Percentiles rank a stretch among this genome's conserved stretches.
These are phyloP conservation scores for Antennarius striatus DNA, from an alignment of 2,113 vertebrate genomes.

Conservation along the genomic window DNA sequence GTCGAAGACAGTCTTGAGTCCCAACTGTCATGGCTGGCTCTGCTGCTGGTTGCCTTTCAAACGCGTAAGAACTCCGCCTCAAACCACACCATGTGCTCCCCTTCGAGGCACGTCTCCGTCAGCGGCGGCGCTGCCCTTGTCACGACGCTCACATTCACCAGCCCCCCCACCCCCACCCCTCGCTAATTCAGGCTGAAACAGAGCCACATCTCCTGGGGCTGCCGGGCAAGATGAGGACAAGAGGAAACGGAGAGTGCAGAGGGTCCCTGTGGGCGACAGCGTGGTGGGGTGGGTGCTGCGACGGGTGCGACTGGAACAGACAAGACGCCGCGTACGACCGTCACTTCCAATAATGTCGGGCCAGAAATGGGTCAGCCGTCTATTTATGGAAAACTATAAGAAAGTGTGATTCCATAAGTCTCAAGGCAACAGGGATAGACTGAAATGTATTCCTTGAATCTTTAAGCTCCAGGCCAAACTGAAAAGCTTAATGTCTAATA, in stretches of 20 bases:
- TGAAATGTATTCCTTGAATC: conserved; percentile 48
- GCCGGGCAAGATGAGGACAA: background rate
- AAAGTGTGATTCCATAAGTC: conserved; percentile 35
- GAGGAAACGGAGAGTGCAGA: conserved; percentile 1
- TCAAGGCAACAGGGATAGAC: conserved; percentile 13
- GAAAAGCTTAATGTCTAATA: conserved; percentile 53
- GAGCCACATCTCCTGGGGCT: background rate
- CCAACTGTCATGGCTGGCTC: background rate
- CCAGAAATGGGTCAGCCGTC: conserved; percentile 41
- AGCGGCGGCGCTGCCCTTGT: background rate
- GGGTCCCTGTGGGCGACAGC: conserved; percentile 2
- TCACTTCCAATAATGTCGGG: conserved; percentile 46
- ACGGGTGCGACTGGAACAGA: conserved; percentile 13
- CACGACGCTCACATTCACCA: background rate
- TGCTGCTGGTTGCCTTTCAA: conserved; percentile 3
- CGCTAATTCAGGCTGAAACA: background rate
- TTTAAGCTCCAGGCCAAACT: conserved; percentile 39
- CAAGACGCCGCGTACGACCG: conserved; percentile 40
- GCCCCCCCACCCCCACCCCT: background rate
- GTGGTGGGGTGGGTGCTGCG: conserved; percentile 13
- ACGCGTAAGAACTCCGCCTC: background rate
- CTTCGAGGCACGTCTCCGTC: conserved; percentile 9
- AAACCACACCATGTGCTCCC: conserved; percentile 1
- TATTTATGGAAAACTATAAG: conserved; percentile 31
- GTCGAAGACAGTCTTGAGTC: background rate